Evolutionary conservation across 1,140 invertebrate species (phyloP).

Genomic region (Nautilus pompilius): DNA sequence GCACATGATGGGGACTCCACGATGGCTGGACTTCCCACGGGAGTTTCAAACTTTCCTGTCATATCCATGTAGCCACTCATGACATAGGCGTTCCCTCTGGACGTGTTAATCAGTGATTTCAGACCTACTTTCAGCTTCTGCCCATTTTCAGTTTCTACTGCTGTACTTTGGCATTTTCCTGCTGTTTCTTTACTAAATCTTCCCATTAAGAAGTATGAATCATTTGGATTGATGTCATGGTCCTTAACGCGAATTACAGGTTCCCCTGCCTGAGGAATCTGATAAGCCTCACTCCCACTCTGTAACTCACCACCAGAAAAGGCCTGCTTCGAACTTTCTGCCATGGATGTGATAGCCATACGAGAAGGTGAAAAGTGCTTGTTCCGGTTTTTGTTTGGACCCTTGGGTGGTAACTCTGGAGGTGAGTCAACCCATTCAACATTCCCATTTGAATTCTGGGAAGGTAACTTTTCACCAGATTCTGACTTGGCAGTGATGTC

Average conservation of each 20-base stretch:
- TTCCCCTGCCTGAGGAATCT: not conserved
- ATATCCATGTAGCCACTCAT: constrained; percentile 38
- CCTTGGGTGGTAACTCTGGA: constrained; percentile 45
- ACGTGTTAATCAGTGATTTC: not conserved
- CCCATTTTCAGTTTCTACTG: too few relatives aligned
- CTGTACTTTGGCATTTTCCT: too few relatives aligned
- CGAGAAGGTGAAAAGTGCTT: too few relatives aligned
- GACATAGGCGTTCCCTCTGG: constrained; percentile 11
- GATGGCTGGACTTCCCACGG: constrained; percentile 5
- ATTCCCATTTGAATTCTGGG: too few relatives aligned
- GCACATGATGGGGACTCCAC: constrained; percentile 16
- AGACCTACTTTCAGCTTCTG: too few relatives aligned
- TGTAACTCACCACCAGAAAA: too few relatives aligned
- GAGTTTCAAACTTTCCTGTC: constrained; percentile 21
- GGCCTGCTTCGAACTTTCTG: not conserved
- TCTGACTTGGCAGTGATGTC: too few relatives aligned
- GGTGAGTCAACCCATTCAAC: constrained; percentile 18
- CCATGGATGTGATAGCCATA: too few relatives aligned
- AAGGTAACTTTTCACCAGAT: too few relatives aligned
- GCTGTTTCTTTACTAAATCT: constrained; percentile 26
- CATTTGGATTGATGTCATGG: constrained; percentile 15
- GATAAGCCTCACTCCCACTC: too few relatives aligned
- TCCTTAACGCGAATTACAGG: not conserved
- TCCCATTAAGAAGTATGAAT: constrained; percentile 40
- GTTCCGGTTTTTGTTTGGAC: constrained; percentile 26